Base-by-base conservation (phyloP, 2,113 vertebrate species). In the Rallus limicola region DNA sequence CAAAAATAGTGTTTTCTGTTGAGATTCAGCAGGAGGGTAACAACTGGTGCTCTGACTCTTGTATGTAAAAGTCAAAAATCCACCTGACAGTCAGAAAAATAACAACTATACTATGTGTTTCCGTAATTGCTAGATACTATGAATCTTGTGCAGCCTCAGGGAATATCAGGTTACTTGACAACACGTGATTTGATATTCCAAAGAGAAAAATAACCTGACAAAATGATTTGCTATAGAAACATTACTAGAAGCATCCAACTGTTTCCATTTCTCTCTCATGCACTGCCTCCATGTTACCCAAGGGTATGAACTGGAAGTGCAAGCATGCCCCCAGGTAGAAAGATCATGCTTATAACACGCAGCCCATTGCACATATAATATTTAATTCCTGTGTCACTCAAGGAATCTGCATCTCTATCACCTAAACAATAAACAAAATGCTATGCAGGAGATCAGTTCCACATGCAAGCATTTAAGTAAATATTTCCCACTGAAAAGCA, bases 131-230 rank as follows among this genome's bases (percentile, higher is more conserved):
- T 53, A 81, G 63, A 55, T 53, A 56, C 20, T 72, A 70, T 75
- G 71, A 92, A 95, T 77, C 90, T 93, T 81, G 33, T 53, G 64
- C 55, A 60, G 79, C 64, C 65, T 93, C 13, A 0, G 60, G 64
- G 53, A 81, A 75, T 71, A 92, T 70, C 23, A 83, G 81, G 38
- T 76, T 85, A 70, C 52, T 83, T 71, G 68, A 72, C 92, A 96
- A 77, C 24, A 20, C 33, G 12, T 40, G 90, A 95, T 88, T 90
- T 90, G 82, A 92, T 94, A 88, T 88, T 94, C 76, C 82, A 90
- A 92, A 92, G 64, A 95, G 92, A 93, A 96, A 90, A 94, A 95
- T 90, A 96, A 70, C 88, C 85, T 75, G 76, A 88, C 68, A 94
- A 93, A 92, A 81, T 55, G 20, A 82, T 90, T 93, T 92, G 79